phyloP scores from a whole-genome alignment of 2,113 vertebrate genomes.

The Megaceryle maxima region DNA sequence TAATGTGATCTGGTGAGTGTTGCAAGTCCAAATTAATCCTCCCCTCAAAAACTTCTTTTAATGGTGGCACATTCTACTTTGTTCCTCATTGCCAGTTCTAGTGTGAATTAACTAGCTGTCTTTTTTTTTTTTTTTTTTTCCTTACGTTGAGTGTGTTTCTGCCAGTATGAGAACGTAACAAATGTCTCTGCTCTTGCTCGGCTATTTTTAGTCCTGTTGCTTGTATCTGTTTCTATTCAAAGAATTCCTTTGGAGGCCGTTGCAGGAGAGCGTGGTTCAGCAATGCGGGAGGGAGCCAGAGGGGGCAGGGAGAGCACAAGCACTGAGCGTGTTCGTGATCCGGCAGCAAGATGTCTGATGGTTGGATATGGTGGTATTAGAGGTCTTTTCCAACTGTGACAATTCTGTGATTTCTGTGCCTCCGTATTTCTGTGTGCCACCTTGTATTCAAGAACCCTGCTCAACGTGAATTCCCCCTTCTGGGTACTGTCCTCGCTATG shows the following conservation, averaged over 20 bases:
- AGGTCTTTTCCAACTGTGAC: too few species aligned
- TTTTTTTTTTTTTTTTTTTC: background rate
- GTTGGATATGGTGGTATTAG: too few species aligned
- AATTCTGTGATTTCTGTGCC: background rate
- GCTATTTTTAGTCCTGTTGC: slow-evolving; percentile 75
- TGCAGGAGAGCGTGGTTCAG: slow-evolving; percentile 1
- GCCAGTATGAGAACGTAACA: background rate
- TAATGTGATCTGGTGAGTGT: background rate
- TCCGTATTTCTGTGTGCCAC: background rate
- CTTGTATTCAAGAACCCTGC: background rate
- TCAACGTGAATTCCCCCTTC: background rate
- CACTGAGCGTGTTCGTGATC: background rate
- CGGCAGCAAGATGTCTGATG: background rate
- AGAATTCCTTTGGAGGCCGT: slow-evolving; percentile 68
- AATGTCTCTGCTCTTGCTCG: slow-evolving; percentile 5
- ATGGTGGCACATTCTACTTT: background rate
- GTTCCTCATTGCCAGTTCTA: background rate
- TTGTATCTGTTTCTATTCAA: slow-evolving; percentile 75
- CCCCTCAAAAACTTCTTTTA: background rate
- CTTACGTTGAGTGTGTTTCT: background rate
- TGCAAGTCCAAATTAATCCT: background rate
- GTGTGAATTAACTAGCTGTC: background rate
- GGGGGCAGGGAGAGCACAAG: background rate
- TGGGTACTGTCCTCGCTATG: background rate
- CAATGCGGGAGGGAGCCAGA: background rate